Base-by-base conservation (phyloP, 2,113 vertebrate species). In the Bombycilla garrulus region DNA sequence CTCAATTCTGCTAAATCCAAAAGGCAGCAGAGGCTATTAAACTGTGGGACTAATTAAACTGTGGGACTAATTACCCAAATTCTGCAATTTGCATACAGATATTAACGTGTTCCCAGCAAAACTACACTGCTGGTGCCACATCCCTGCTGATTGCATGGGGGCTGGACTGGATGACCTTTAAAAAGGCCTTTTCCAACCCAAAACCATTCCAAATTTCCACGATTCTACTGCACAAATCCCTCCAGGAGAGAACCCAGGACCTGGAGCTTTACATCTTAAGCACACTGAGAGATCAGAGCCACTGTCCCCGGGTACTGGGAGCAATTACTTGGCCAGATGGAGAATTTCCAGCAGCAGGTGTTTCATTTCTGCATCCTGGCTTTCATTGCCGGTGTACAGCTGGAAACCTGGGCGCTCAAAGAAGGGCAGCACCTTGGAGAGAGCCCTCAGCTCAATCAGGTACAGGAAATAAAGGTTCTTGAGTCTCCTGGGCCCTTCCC, bases 401-500 rank as follows among this genome's bases (percentile, higher is more conserved):
- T 97, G 97, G 95, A 99, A 98, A 40, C 95, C 96, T 1, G 98
- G 95, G 28, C 97, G 98, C 95, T 99, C 97, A 44, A 99, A 99
- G 97, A 99, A 99, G 0, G 99, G 99, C 89, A 99, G 96, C 38
- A 98, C 98, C 94, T 99, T 99, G 76, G 98, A 98, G 23, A 99
- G 95, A 19, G 99, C 99, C 50, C 98, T 97, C 90, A 99, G 97
- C 97, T 99, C 99, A 1, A 99, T 99, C 93, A 99, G 97, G 95
- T 99, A 99, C 58, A 99, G 98, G 66, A 99, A 99, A 96, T 99
- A 99, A 8, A 99, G 98, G 88, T 99, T 99, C 79, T 98, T 98
- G 40, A 99, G 98, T 53, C 99, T 98, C 85, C 98, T 98, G 40
- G 99, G 98, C 4, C 99, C 99, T 96, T 99, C 99, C 16, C 98